A percentile compares a stretch with the other conserved stretches of the same genome.
Evolutionary conservation across 2,888 invertebrate genomes (phyloP).

Genomic region (Agrilus mali): DNA sequence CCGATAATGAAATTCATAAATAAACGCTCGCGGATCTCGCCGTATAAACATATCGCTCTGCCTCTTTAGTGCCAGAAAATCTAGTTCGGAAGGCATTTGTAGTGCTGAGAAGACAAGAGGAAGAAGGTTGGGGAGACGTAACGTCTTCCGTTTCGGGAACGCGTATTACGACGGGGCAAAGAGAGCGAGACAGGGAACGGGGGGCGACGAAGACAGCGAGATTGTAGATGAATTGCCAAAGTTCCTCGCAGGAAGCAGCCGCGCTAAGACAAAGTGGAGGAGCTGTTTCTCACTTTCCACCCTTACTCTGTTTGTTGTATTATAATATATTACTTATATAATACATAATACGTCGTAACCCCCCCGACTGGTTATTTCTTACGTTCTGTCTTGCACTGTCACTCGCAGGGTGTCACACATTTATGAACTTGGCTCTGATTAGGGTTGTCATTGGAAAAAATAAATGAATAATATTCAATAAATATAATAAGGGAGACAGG

Average conservation of each 20-base stretch:
- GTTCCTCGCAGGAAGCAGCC: slow-evolving; percentile 30
- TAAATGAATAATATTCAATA: too few species aligned
- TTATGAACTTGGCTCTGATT: too few species aligned
- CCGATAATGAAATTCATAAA: too few species aligned
- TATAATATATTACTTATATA: too few species aligned
- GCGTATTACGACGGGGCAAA: neutral
- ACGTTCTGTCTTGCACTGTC: too few species aligned
- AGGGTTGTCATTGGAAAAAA: too few species aligned
- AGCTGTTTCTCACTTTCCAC: slow-evolving; percentile 15
- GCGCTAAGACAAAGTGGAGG: slow-evolving; percentile 31
- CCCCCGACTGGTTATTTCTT: too few species aligned
- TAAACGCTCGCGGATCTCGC: slow-evolving; percentile 15
- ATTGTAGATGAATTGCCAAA: slow-evolving; percentile 32
- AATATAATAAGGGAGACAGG: too few species aligned
- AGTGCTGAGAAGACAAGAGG: slow-evolving; percentile 12
- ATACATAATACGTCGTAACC: too few species aligned
- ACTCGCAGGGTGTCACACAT: too few species aligned
- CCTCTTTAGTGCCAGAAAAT: slow-evolving; percentile 30
- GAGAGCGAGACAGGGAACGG: neutral
- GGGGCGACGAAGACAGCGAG: too few species aligned
- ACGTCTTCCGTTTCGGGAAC: slow-evolving; percentile 24
- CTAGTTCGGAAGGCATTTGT: slow-evolving; percentile 34
- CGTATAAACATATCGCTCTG: slow-evolving; percentile 31
- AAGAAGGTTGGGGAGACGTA: slow-evolving; percentile 30
- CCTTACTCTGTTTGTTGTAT: slow-evolving; percentile 3